Evolutionary conservation across 2,888 invertebrate species (phyloP).

Genomic region (Volucella inflata): DNA sequence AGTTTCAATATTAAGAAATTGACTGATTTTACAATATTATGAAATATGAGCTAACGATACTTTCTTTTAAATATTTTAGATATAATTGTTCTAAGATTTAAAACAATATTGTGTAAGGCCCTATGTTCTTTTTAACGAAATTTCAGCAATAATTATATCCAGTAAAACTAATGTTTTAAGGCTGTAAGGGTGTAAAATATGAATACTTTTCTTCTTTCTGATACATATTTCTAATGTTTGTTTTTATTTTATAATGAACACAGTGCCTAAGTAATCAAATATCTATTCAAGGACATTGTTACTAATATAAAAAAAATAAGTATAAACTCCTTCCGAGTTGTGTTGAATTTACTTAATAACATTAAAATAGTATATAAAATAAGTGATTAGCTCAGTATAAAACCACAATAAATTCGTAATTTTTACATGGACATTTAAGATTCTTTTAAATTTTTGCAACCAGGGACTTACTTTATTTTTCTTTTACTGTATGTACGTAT

Average conservation of each 20-base stretch:
- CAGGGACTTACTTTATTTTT: conserved; percentile 75
- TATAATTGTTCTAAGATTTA: conserved; percentile 73
- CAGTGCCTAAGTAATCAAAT: conserved; percentile 84
- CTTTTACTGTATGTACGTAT: conserved; percentile 69
- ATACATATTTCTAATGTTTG: conserved; percentile 81
- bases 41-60: conserved; percentile 76
- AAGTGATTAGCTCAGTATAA: conserved; percentile 79
- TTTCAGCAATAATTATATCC: conserved; percentile 75
- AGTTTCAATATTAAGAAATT: conserved; percentile 76
- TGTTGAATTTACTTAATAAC: conserved; percentile 79
- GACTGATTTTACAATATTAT: conserved; percentile 76
- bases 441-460: conserved; percentile 75
- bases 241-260: conserved; percentile 81
- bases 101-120: conserved; percentile 72
- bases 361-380: conserved; percentile 76
- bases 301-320: conserved; percentile 78
- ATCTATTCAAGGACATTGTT: conserved; percentile 83
- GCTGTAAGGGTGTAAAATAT: conserved; percentile 70
- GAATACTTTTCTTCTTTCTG: conserved; percentile 65
- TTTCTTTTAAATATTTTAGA: conserved; percentile 75
- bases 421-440: conserved; percentile 77
- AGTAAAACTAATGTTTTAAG: conserved; percentile 73
- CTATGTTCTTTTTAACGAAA: conserved; percentile 74
- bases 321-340: conserved; percentile 79
- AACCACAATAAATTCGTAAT: conserved; percentile 77